A percentile compares a stretch with the other conserved stretches of the same genome.
These are phyloP conservation scores for Lymantria dispar DNA, from an alignment of 2,888 invertebrate species.

Conservation along the genomic window DNA sequence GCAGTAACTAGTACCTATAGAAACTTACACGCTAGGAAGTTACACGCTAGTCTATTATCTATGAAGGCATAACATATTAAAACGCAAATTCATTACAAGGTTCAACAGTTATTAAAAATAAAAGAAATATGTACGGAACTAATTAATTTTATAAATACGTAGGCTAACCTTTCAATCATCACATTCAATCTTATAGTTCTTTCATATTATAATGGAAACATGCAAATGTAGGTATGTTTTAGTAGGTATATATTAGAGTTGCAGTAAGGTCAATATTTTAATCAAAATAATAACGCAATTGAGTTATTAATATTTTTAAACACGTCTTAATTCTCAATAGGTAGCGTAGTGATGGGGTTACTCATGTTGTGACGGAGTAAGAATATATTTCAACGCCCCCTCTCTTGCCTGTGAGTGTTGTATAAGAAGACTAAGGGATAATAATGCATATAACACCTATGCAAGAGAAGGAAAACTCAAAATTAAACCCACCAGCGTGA, in stretches of 20 bases:
- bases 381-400: too few relatives aligned
- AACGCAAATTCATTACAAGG: neutral
- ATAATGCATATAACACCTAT: too few relatives aligned
- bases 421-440: too few relatives aligned
- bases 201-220: neutral
- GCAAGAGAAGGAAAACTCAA: too few relatives aligned
- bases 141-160: neutral
- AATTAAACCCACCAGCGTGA: too few relatives aligned
- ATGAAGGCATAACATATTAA: neutral
- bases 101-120: neutral
- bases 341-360: too few relatives aligned
- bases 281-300: neutral
- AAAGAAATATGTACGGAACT: neutral
- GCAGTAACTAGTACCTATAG: too few relatives aligned
- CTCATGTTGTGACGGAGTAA: too few relatives aligned
- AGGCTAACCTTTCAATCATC: neutral
- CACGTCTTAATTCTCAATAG: neutral
- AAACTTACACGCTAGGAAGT: too few relatives aligned
- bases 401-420: too few relatives aligned
- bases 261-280: neutral
- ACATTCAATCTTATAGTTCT: neutral
- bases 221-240: neutral
- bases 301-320: neutral
- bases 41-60: too few relatives aligned
- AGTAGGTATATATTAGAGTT: neutral